Evolutionary conservation across 1,140 invertebrate genomes (phyloP), one percentile per base, ranked within the genome.

Genomic region (Temnothorax curvispinosus): DNA sequence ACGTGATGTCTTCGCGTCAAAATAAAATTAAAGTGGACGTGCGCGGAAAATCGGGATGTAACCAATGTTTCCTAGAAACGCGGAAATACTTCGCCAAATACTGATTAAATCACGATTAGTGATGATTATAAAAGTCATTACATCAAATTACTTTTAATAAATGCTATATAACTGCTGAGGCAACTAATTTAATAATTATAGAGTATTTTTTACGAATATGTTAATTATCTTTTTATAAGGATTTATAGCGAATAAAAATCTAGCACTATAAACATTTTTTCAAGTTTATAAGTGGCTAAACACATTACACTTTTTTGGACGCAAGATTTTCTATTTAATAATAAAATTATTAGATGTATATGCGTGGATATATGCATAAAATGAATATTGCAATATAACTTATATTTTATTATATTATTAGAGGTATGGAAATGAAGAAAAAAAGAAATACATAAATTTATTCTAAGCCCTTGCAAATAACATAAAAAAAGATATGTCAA

Each of bases 11-110:
- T 81, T 81, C 15, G 47, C 15, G 21, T 27, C n/a, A 13, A 47
- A 64, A 81, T 71, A 81, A 69, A 81, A 81, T 81, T 81, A 64
- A 64, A 69, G 52, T 50, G 9, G 35, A 54, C 32, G 47, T 21
- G n/a, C 35, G 21, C 7, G n/a, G 27, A 5, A 27, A 69, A 41
- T 47, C 58, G 47, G 0, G 32, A 21, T 52, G 13, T 67, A 67
- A 80, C 8, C n/a, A 27, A 18, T 67, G 65, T 81, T 69, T 41
- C 50, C 21, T 41, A 27, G 62, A 41, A 67, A 69, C 44, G 27
- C 76, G 44, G 47, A 54, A 64, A 41, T n/a, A n/a, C 32, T 67
- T 64, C 1, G 44, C 35, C 47, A 54, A 80, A 41, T 6, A 1
- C 27, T n/a, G 11, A 58, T 75, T 60, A 32, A 78, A 65, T 65